Conservation (phyloP, 1,140 invertebrate species). For the Drosophila rufa region DNA sequence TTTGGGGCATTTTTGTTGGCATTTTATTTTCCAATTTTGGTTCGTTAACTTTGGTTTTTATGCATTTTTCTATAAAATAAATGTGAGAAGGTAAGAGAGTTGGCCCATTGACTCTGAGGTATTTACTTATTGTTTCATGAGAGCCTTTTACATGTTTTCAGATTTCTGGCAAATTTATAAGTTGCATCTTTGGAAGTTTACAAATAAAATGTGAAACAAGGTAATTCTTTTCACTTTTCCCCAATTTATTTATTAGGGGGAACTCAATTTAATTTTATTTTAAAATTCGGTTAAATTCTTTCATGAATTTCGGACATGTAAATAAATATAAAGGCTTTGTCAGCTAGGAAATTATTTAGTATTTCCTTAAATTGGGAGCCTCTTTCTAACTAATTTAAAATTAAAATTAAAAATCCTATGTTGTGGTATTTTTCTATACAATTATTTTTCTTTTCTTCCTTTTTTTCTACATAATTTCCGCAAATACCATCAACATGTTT, state of each 20-base stretch:
- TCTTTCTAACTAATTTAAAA: neutral
- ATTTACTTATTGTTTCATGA: neutral
- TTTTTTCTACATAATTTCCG: neutral
- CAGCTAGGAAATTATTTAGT: too few species aligned
- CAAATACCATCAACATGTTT: conserved; percentile 13
- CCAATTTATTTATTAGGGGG: too few species aligned
- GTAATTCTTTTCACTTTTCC: neutral
- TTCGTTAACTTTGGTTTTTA: conserved; percentile 3
- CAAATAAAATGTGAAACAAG: neutral
- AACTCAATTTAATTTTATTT: too few species aligned
- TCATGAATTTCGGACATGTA: too few species aligned
- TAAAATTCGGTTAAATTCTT: too few species aligned
- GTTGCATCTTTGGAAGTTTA: too few species aligned
- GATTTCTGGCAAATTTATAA: too few species aligned
- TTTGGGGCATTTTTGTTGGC: neutral
- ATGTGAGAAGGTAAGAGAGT: too few species aligned
- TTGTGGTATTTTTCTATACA: too few species aligned
- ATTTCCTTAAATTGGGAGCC: too few species aligned
- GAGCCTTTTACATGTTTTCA: neutral
- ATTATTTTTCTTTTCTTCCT: neutral
- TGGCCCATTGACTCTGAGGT: neutral
- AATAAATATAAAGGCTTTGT: too few species aligned
- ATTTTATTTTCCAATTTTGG: conserved; percentile 2
- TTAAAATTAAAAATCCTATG: neutral
- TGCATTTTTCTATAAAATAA: neutral